Evolutionary conservation across 2,888 invertebrate species (phyloP).

Genomic region (Tricholauxania praeusta): DNA sequence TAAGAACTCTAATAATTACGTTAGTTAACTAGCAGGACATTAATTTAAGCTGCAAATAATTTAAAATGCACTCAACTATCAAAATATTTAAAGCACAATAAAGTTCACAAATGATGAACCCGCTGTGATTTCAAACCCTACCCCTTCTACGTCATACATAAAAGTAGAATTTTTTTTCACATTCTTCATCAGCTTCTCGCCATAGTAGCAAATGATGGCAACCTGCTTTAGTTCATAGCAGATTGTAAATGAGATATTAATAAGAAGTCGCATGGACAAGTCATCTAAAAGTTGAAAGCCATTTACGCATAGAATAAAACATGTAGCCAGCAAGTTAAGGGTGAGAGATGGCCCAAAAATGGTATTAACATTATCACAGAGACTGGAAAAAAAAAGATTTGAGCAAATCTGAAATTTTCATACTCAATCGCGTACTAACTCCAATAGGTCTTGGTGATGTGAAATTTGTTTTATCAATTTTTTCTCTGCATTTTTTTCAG

Average conservation of each 20-base stretch:
- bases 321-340: slow-evolving; percentile 46
- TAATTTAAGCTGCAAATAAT: too few species aligned
- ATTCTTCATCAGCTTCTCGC: slow-evolving; percentile 44
- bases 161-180: slow-evolving; percentile 34
- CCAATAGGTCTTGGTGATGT: too few species aligned
- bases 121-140: too few species aligned
- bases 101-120: too few species aligned
- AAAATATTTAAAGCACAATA: too few species aligned
- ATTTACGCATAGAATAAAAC: slow-evolving; percentile 46
- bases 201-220: slow-evolving; percentile 46
- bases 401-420: too few species aligned
- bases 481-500: not conserved
- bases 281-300: slow-evolving; percentile 47
- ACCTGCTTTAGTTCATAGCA: slow-evolving; percentile 50
- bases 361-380: slow-evolving; percentile 43
- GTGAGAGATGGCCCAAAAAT: slow-evolving; percentile 46
- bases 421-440: too few species aligned
- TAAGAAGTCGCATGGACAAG: slow-evolving; percentile 23
- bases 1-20: too few species aligned
- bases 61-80: too few species aligned
- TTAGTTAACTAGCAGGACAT: too few species aligned
- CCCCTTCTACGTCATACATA: too few species aligned
- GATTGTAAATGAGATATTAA: slow-evolving; percentile 38
- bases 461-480: slow-evolving; percentile 8
- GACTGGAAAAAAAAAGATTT: slow-evolving; percentile 27